Conservation (phyloP, 1,140 invertebrate genomes). For the Tetranychus urticae region DNA sequence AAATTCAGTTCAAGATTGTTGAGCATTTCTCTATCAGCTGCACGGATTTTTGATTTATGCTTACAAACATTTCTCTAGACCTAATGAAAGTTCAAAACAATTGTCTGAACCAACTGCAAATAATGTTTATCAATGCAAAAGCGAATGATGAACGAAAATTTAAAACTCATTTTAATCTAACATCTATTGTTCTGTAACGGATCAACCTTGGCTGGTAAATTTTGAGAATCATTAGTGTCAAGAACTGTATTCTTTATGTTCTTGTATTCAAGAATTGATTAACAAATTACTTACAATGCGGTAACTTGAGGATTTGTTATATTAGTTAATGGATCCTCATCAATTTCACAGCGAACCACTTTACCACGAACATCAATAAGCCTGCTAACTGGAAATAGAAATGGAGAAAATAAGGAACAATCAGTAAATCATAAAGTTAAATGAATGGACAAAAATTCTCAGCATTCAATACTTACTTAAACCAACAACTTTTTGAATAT, state of each 20-base stretch:
- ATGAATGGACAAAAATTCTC: neutral
- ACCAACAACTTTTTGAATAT: conserved; percentile 12
- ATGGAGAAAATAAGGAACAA: neutral
- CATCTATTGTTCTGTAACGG: neutral
- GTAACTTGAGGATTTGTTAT: neutral
- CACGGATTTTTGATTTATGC: no score
- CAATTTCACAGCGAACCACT: conserved; percentile 7
- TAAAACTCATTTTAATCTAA: neutral
- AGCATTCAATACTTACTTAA: conserved; percentile 1
- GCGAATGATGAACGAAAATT: no score
- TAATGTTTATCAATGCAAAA: no score
- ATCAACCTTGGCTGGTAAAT: no score
- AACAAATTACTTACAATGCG: neutral
- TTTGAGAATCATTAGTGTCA: no score
- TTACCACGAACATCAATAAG: conserved; percentile 5
- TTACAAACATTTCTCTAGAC: no score
- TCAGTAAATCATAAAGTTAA: neutral
- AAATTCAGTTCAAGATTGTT: no score
- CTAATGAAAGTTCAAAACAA: no score
- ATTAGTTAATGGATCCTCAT: neutral
- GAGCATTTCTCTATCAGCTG: no score
- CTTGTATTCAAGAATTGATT: neutral
- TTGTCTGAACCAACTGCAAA: no score
- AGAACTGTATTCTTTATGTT: no score
- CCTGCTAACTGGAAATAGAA: conserved; percentile 2